Evolutionary conservation across 2,797 vertebrate genomes (phyloP).

Genomic region (Rhabdophis nuchalis): DNA sequence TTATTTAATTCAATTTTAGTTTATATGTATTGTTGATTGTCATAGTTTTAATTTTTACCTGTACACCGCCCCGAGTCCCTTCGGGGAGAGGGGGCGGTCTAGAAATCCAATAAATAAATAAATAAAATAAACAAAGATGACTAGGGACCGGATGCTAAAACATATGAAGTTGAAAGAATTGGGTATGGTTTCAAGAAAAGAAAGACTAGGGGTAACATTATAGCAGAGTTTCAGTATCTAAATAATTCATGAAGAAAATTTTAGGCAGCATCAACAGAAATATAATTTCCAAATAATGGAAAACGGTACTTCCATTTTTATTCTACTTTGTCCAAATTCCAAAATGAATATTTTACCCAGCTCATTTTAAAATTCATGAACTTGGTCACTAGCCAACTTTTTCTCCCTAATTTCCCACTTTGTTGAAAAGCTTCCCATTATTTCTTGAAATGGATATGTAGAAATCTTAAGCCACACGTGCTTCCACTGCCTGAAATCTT

Average conservation of each 20-base stretch:
- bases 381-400: neutral
- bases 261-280: neutral
- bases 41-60: no score
- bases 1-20: no score
- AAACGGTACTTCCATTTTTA: neutral
- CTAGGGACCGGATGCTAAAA: neutral
- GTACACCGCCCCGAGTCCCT: no score
- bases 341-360: neutral
- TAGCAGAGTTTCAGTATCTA: neutral
- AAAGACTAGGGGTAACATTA: neutral
- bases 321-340: neutral
- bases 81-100: no score
- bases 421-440: neutral
- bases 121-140: neutral
- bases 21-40: no score
- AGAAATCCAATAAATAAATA: no score
- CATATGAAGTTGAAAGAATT: neutral
- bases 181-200: neutral
- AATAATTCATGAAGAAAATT: neutral
- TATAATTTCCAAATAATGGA: neutral
- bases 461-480: neutral
- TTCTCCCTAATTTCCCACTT: neutral
- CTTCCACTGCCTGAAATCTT: neutral
- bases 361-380: neutral
- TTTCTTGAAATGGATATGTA: constrained; percentile 18